Conservation (phyloP, 2,888 invertebrate species). For the Aphodius sticticus region DNA sequence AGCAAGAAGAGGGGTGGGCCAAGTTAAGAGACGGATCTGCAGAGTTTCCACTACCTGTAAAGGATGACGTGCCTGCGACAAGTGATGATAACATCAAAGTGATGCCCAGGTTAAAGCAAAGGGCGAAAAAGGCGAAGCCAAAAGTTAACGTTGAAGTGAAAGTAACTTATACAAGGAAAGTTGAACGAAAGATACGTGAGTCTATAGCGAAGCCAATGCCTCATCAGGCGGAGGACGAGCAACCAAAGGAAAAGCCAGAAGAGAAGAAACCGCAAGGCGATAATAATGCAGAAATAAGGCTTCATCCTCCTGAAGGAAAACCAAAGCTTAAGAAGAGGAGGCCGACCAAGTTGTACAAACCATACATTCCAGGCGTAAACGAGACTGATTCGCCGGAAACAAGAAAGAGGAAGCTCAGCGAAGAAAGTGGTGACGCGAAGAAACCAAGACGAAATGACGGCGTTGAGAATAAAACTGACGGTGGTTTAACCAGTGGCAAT, state of each 20-base stretch:
- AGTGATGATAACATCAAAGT: neutral
- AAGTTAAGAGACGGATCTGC: too few relatives aligned
- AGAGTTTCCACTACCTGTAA: too few relatives aligned
- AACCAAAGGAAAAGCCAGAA: too few relatives aligned
- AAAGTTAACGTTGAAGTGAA: neutral
- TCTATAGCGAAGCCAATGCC: neutral
- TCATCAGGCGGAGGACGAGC: neutral
- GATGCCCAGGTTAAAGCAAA: neutral
- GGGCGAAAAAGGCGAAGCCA: neutral
- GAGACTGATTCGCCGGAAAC: slow-evolving; percentile 6
- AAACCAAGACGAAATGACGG: too few relatives aligned
- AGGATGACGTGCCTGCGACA: neutral
- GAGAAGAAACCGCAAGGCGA: neutral
- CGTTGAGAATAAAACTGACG: neutral
- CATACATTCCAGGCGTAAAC: neutral
- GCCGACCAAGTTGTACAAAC: neutral
- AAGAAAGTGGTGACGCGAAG: neutral
- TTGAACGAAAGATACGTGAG: neutral
- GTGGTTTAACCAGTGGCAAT: neutral
- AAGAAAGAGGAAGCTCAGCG: slow-evolving; percentile 4
- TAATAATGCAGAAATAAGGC: neutral
- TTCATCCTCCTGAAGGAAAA: neutral
- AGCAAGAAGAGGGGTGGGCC: too few relatives aligned
- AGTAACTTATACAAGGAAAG: neutral
- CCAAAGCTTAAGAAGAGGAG: neutral